Evolutionary conservation across 2,797 vertebrate genomes (phyloP).

Genomic region (Oreortyx pictus): DNA sequence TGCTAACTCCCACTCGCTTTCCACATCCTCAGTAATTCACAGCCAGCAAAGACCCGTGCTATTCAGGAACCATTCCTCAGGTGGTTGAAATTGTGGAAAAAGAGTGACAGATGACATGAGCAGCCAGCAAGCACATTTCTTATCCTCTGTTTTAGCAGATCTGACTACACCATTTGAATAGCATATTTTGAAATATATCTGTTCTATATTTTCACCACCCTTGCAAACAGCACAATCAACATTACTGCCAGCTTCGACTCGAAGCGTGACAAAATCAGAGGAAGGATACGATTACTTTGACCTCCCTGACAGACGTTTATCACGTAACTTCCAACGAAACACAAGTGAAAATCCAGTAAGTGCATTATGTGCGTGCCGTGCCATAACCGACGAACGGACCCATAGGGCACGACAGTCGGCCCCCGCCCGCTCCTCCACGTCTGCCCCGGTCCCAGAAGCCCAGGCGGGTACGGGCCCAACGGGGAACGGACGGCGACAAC

Average conservation of each 20-base stretch:
- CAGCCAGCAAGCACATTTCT: background rate
- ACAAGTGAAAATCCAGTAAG: background rate
- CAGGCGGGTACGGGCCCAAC: background rate
- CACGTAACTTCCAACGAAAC: background rate
- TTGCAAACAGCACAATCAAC: background rate
- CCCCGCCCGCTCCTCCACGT: too few relatives aligned
- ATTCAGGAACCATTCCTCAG: background rate
- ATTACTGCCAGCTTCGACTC: background rate
- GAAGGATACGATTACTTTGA: background rate
- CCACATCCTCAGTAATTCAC: background rate
- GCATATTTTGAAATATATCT: background rate
- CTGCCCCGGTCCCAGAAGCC: background rate
- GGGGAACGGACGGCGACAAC: accelerated
- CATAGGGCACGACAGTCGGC: too few relatives aligned
- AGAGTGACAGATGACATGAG: background rate
- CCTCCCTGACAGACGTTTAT: background rate
- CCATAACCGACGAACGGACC: too few relatives aligned
- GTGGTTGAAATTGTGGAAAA: background rate
- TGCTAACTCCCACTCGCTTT: background rate
- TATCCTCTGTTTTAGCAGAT: background rate
- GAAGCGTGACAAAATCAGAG: background rate
- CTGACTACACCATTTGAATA: background rate
- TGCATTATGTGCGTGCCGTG: too few relatives aligned
- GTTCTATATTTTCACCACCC: accelerated
- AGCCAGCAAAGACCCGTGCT: background rate